Percentiles rank a stretch among this genome's conserved stretches.
Evolutionary conservation across 2,113 vertebrate genomes (phyloP).

Genomic region (Tamias sibiricus): DNA sequence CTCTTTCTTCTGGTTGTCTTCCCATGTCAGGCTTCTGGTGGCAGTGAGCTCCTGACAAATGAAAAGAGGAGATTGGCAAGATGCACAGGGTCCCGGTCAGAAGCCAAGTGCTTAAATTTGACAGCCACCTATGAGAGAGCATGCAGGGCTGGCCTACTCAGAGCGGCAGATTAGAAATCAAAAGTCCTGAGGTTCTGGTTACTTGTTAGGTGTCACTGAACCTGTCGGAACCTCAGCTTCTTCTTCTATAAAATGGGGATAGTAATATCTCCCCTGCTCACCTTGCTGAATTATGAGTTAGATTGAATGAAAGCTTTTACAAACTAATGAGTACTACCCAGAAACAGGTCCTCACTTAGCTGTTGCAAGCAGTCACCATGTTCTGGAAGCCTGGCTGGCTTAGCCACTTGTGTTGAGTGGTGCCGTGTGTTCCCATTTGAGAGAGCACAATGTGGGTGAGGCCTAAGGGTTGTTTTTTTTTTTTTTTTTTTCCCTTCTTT

Average conservation of each 20-base stretch:
- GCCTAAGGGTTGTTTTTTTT: no score
- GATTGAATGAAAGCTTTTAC: not conserved
- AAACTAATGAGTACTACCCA: not conserved
- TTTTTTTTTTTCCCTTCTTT: not conserved
- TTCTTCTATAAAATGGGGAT: not conserved
- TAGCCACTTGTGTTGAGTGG: not conserved
- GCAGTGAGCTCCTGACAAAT: not conserved
- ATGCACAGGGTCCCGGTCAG: not conserved
- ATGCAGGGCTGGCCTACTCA: accelerated
- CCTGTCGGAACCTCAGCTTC: not conserved
- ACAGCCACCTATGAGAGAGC: not conserved
- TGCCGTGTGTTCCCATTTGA: not conserved
- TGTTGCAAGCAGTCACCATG: not conserved
- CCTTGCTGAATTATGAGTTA: not conserved
- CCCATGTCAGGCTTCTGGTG: not conserved
- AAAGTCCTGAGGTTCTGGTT: not conserved
- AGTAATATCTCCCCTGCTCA: not conserved
- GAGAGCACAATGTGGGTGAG: not conserved
- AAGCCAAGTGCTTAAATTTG: not conserved
- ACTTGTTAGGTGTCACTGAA: not conserved
- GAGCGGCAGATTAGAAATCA: not conserved
- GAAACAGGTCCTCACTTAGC: not conserved
- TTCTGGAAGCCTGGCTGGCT: not conserved
- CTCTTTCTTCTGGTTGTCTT: not conserved
- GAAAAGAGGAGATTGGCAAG: not conserved